Base-by-base conservation (phyloP, 2,888 invertebrate genomes). In the Eupithecia vulgata region DNA sequence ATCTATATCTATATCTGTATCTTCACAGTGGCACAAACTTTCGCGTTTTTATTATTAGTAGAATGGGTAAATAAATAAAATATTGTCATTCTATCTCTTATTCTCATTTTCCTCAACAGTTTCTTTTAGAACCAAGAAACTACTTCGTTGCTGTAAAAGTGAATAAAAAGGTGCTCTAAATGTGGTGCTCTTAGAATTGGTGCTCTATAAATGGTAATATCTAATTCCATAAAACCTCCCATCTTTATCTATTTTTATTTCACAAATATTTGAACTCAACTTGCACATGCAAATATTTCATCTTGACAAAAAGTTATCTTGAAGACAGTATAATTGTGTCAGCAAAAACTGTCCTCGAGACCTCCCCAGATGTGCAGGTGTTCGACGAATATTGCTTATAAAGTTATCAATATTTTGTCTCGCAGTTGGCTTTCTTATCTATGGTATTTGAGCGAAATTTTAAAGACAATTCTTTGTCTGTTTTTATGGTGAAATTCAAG, bases 301-400 rank as follows among this genome's bases (percentile, higher is more conserved):
- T 65, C 45, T 4, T 10, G 70, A 76, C 78, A 76, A 76, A 74
- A 71, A 74, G 72, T 71, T 69, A 66, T 67, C 70, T 71, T 68
- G 57, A 37, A 76, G 69, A 69, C 74, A 68, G 30, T 40, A 77
- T 82, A 84, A 79, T 84, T 84, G 84, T 79, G 79, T 85, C 81
- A 83, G 84, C 81, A 87, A 85, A 82, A 82, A 78, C 72, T 76
- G 78, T 65, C 62, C 72, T 74, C 75, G 74, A 74, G 87, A 88
- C 88, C 87, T 79, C 87, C 88, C 84, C 73, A 77, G 74, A 71
- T 62, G 81, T 65, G 79, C 83, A 84, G 83, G 83, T 85, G 85
- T 76, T 25, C 67, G 59, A 67, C 34, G 64, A 72, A 73, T 74
- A 72, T 71, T 72, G 69, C 70, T 72, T 25, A 52, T 52, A 57